Evolutionary conservation across 1,140 invertebrate species (phyloP), one percentile per base, ranked within the genome.

Genomic region (Halictus rubicundus): DNA sequence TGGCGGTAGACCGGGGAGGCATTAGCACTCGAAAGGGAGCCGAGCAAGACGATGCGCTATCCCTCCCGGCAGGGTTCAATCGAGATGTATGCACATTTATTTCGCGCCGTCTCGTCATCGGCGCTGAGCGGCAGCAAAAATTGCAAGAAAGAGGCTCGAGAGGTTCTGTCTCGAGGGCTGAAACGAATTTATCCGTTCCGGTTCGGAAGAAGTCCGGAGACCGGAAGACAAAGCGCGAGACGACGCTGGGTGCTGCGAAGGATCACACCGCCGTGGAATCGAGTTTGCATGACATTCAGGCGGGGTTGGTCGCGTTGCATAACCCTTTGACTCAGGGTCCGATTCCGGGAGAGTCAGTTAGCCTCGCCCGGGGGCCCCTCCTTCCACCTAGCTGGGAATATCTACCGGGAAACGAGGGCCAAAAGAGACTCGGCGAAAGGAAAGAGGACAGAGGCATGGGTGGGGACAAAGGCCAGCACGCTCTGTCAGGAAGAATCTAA

Each of bases 261-360:
- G 75, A 25, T 78, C 72, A 72, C 69, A 63, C 23, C 25, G 21
- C 21, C 49, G 59, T 21, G 79, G 75, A 89, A 89, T 88, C 83
- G 83, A 89, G 79, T 88, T 89, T 89, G 85, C 88, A 89, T 88
- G 85, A 84, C 78, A 87, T 87, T 89, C 81, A 83, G 78, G 76
- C 74, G n/a, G 52, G 23, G 32, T 37, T 73, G 71, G 66, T 60
- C 80, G 79, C 80, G 81, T 83, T 88, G 76, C 80, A 79, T 82
- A 83, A 87, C 81, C 84, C 88, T 89, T 88, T 88, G 86, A 89
- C 87, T 80, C 54, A 39, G 61, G 49, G 68, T 82, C 74, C 65
- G 84, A 86, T 86, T 86, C 71, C 66, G 46, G 14, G 66, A 25
- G 70, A 84, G 65, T 78, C 74, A 65, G 79, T 80, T 52, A 68